phyloP scores from a whole-genome alignment of 2,888 invertebrate species.

The Archaeoteleia sp. region DNA sequence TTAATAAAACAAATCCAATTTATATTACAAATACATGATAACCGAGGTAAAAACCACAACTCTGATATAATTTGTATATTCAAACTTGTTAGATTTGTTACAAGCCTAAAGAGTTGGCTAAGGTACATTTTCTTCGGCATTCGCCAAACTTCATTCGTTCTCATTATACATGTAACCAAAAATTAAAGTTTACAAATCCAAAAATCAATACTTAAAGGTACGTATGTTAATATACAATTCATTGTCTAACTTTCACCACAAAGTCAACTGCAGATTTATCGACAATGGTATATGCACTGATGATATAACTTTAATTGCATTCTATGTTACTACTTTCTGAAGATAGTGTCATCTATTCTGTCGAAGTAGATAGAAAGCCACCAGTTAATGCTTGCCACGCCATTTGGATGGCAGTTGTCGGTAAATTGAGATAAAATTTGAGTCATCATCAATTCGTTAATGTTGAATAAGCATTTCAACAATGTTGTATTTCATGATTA shows the following conservation, averaged over 20 bases:
- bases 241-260: conserved; percentile 40
- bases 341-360: neutral
- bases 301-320: conserved; percentile 46
- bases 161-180: conserved; percentile 47
- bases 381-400: neutral
- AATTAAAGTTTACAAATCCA: conserved; percentile 51
- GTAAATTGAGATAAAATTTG: conserved; percentile 22
- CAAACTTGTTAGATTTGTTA: conserved; percentile 67
- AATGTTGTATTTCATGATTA: conserved; percentile 6
- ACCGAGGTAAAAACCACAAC: neutral
- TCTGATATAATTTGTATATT: conserved; percentile 47
- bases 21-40: too few relatives aligned
- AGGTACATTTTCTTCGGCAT: conserved; percentile 56
- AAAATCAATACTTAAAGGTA: conserved; percentile 49
- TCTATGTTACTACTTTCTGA: conserved; percentile 24
- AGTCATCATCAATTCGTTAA: conserved; percentile 47
- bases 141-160: conserved; percentile 45
- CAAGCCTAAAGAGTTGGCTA: conserved; percentile 56
- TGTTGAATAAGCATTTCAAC: conserved; percentile 39
- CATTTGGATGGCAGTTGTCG: neutral
- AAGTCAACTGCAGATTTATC: conserved; percentile 43
- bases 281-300: conserved; percentile 22
- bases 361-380: neutral
- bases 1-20: conserved; percentile 8
- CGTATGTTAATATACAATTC: conserved; percentile 49